Conservation (phyloP, 2,113 vertebrate species). For the Phalacrocorax carbo region DNA sequence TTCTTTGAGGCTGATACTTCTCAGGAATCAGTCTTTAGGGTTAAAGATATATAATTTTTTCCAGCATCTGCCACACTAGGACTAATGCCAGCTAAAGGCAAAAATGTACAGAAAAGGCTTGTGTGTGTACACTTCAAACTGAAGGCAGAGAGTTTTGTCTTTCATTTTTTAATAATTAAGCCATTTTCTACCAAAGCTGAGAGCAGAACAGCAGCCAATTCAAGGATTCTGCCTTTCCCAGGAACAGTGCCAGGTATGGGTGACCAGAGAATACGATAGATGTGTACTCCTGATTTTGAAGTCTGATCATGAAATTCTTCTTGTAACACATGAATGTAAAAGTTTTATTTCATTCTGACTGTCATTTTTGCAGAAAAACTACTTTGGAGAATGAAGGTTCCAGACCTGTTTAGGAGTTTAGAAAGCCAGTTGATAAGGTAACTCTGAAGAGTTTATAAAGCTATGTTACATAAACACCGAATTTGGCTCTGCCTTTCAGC, state of each 20-base stretch:
- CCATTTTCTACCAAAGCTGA: not conserved
- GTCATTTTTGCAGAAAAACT: not conserved
- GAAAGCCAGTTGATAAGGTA: not conserved
- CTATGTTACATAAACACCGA: not conserved
- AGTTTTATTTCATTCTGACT: not conserved
- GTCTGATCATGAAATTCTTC: not conserved
- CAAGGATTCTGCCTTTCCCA: not conserved
- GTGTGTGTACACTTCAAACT: not conserved
- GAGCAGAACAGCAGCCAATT: not conserved
- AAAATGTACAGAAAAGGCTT: not conserved
- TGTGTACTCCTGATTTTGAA: not conserved
- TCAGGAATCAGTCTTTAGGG: not conserved
- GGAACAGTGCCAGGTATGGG: not conserved
- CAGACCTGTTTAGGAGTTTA: not conserved
- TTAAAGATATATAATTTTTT: not conserved
- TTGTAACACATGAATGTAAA: not conserved
- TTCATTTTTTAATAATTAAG: not conserved
- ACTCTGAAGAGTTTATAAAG: not conserved
- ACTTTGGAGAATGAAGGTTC: not conserved
- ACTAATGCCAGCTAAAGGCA: not conserved
- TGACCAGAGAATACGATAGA: not conserved
- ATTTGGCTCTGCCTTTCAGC: not conserved
- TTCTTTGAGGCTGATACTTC: not conserved
- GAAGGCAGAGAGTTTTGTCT: not conserved
- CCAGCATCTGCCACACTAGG: not conserved